Conservation (phyloP, 1,140 invertebrate species). For the Palaemon carinicauda region DNA sequence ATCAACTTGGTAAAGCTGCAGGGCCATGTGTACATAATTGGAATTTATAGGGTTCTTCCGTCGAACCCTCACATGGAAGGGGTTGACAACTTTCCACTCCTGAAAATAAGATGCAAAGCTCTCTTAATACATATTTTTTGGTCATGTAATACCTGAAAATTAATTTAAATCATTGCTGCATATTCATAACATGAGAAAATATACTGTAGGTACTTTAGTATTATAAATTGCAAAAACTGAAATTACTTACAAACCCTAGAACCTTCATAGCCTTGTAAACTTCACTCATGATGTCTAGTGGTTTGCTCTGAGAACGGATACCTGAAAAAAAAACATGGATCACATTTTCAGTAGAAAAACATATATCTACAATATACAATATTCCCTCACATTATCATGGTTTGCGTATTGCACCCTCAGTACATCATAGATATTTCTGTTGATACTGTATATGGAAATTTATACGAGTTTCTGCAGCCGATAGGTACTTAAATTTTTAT, state of each 20-base stretch:
- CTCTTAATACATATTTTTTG: no score
- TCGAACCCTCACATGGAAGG: constrained; percentile 90
- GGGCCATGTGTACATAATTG: constrained; percentile 91
- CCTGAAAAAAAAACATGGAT: constrained; percentile 67
- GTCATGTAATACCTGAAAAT: no score
- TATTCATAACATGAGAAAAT: no score
- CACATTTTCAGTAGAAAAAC: background rate
- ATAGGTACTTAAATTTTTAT: no score
- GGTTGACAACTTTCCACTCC: constrained; percentile 99
- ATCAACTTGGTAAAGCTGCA: constrained; percentile 99
- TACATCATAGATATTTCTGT: no score
- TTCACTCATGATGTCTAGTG: constrained; percentile 99
- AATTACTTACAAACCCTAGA: constrained; percentile 84
- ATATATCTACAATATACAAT: no score
- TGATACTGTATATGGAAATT: no score
- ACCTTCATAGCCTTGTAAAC: constrained; percentile 99
- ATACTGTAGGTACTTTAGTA: no score
- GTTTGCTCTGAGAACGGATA: constrained; percentile 98
- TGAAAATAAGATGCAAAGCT: constrained; percentile 60
- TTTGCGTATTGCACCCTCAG: no score
- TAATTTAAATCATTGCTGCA: no score
- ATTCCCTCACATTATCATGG: no score
- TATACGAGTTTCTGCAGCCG: no score
- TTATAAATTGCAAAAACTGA: background rate
- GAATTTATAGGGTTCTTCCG: constrained; percentile 83